These are phyloP conservation scores for Drosophila mulleri DNA, from an alignment of 2,888 invertebrate genomes.

Conservation along the genomic window DNA sequence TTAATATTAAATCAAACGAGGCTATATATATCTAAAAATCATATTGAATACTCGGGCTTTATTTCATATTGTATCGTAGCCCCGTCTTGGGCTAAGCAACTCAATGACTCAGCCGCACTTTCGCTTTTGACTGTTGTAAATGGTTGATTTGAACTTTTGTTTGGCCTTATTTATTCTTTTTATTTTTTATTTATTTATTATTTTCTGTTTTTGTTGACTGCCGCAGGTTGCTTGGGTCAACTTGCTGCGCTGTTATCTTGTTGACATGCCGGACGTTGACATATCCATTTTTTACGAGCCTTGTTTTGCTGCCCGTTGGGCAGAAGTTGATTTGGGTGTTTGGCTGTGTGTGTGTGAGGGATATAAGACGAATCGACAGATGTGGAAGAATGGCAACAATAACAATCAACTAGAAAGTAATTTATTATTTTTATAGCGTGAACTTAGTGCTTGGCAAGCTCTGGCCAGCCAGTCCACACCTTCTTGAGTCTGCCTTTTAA, in stretches of 20 bases:
- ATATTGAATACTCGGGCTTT: not conserved
- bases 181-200: conserved; percentile 22
- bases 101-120: conserved; percentile 47
- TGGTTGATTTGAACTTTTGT: conserved; percentile 68
- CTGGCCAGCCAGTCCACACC: not conserved
- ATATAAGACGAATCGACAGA: conserved; percentile 31
- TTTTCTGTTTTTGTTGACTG: conserved; percentile 13
- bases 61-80: too few relatives aligned
- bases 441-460: not conserved
- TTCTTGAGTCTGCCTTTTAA: conserved; percentile 6
- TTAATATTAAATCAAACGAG: not conserved
- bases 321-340: not conserved
- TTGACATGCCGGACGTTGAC: conserved; percentile 78
- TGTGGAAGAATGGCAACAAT: conserved; percentile 27
- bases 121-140: conserved; percentile 45
- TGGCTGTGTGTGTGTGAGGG: conserved; percentile 7
- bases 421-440: conserved; percentile 54
- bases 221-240: conserved; percentile 25
- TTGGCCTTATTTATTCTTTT: conserved; percentile 25
- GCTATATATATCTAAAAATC: not conserved
- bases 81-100: not conserved
- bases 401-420: conserved; percentile 49
- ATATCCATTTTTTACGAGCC: conserved; percentile 72
- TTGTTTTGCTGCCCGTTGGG: conserved; percentile 14
- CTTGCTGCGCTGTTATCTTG: conserved; percentile 60